phyloP scores from a whole-genome alignment of 2,113 vertebrate species.

The Zosterops hypoxanthus region DNA sequence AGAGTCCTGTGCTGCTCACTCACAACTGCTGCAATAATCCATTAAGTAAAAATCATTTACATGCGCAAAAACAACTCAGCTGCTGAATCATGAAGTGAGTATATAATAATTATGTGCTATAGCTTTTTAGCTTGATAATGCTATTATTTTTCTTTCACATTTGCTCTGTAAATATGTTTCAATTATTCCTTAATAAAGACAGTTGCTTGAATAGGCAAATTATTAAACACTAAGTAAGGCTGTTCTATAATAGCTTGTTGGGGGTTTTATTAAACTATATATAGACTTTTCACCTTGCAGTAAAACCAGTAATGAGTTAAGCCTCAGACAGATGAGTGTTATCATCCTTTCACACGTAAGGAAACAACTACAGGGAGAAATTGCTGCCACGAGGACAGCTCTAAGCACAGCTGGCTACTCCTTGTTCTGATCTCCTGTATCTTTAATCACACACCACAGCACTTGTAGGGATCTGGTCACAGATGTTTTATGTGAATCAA shows the following conservation, averaged over 20 bases:
- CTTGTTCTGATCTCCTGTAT: not conserved
- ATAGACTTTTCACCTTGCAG: constrained; percentile 13
- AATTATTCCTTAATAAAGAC: not conserved
- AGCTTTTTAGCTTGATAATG: constrained; percentile 5
- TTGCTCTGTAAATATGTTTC: constrained; percentile 17
- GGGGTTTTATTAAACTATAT: not conserved
- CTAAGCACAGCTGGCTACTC: not conserved
- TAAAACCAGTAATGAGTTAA: not conserved
- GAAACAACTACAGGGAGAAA: not conserved
- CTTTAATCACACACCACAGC: not conserved
- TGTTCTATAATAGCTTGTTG: not conserved
- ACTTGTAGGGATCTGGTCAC: not conserved
- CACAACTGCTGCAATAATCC: constrained; percentile 57
- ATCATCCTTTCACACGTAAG: not conserved
- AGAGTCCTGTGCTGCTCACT: constrained; percentile 32
- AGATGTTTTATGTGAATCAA: not conserved
- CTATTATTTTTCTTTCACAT: constrained; percentile 22
- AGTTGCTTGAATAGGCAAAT: not conserved
- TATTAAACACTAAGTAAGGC: not conserved
- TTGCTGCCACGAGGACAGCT: not conserved
- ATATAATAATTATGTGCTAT: not conserved
- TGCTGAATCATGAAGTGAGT: constrained; percentile 64
- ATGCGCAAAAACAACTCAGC: constrained; percentile 54
- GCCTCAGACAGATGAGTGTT: not conserved
- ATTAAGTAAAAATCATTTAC: constrained; percentile 57